phyloP scores from a whole-genome alignment of 2,888 invertebrate species.

The Parnassius apollo region DNA sequence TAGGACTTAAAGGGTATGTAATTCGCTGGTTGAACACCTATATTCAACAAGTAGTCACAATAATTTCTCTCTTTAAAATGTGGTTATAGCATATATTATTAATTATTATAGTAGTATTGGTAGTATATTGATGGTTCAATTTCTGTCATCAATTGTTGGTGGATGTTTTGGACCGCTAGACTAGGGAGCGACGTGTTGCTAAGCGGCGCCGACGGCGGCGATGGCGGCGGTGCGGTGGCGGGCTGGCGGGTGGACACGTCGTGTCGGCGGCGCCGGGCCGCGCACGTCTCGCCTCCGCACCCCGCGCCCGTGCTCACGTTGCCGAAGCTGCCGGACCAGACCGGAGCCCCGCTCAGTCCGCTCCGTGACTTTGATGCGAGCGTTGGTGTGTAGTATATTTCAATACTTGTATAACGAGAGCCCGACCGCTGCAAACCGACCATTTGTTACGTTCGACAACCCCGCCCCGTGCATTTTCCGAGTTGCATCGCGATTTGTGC shows the following conservation, averaged over 20 bases:
- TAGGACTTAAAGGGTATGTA: too few species aligned
- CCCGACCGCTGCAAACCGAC: slow-evolving; percentile 73
- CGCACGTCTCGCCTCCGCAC: slow-evolving; percentile 35
- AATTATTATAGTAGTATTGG: too few species aligned
- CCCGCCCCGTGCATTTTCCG: slow-evolving; percentile 78
- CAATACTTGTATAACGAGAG: slow-evolving; percentile 55
- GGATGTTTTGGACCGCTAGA: slow-evolving; percentile 30
- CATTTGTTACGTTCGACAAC: slow-evolving; percentile 78
- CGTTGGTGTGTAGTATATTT: slow-evolving; percentile 50
- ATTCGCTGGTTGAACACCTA: too few species aligned
- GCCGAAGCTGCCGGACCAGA: slow-evolving; percentile 31
- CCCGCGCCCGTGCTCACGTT: slow-evolving; percentile 36
- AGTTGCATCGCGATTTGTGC: slow-evolving; percentile 72
- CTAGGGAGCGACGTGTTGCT: slow-evolving; percentile 41
- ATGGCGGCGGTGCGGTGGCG: slow-evolving; percentile 49
- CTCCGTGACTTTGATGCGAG: slow-evolving; percentile 63
- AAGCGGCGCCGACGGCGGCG: slow-evolving; percentile 61
- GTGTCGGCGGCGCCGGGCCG: slow-evolving; percentile 39
- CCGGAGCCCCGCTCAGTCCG: slow-evolving; percentile 52
- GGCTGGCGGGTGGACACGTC: slow-evolving; percentile 33
- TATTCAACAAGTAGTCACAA: too few species aligned
- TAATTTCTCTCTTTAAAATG: too few species aligned
- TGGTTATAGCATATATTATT: too few species aligned
- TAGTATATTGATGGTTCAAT: slow-evolving; percentile 4
- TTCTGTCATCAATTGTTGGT: slow-evolving; percentile 27